Evolutionary conservation across 1,140 invertebrate species (phyloP), one percentile per base, ranked within the genome.

Genomic region (Adelges cooleyi): DNA sequence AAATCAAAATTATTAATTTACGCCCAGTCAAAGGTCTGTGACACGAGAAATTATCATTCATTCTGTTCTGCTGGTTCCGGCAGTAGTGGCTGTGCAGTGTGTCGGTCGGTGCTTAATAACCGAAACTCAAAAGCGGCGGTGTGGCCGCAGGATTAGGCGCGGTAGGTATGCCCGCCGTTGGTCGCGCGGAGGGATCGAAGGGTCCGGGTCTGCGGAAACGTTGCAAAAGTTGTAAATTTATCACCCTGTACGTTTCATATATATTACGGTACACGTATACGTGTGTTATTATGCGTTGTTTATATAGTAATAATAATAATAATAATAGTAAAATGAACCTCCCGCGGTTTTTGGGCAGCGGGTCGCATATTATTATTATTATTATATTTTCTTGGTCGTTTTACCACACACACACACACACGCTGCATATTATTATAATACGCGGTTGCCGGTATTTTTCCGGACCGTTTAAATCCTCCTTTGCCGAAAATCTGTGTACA

Each of bases 381-480:
- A n/a, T n/a, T n/a, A n/a, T n/a, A n/a, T 44, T 59, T 44, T 44
- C 38, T 44, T 46, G n/a, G 23, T 18, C 53, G 38, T 42, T 18
- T 17, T 4, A 38, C 53, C 20, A 44, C 54, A 44, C 40, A 15
- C 20, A 15, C 13, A 20, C 52, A 11, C 3, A 13, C 51, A 53
- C 52, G 8, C 4, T 1, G 17, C 11, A 33, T 33, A 5, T 6
- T 33, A 11, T 33, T 5, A 11, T 33, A 5, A 11, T 5, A 33
- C 4, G 22, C 20, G 22, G 20, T 23, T 9, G 8, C 40, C 52
- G 38, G n/a, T 54, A n/a, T n/a, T 44, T 59, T 59, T 44, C 54
- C 54, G 11, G 54, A 44, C 40, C 54, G 40, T 59, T 59, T 59
- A 44, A 59, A 59, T 59, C 38, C 54, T 20, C n/a, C 23, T 9